These are phyloP conservation scores for Mirza zaza DNA, from an alignment of 2,113 vertebrate species.

Conservation along the genomic window DNA sequence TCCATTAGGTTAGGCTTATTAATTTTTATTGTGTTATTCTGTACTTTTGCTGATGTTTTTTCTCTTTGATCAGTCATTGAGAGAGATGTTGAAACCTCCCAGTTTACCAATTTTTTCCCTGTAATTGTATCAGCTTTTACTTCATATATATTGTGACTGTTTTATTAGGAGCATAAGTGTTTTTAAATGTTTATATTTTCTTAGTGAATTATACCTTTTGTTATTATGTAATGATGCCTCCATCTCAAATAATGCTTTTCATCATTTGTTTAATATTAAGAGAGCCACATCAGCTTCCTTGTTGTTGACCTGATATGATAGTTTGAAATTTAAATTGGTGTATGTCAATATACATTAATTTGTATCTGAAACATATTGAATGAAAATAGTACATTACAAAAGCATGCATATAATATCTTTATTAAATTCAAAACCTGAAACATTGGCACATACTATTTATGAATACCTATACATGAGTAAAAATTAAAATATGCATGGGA, in stretches of 20 bases:
- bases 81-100: not conserved
- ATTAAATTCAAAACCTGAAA: constrained; percentile 3
- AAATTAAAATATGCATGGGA: not conserved
- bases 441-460: not conserved
- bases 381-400: not conserved
- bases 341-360: not conserved
- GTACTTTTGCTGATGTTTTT: not conserved
- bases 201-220: not conserved
- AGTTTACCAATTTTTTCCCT: not conserved
- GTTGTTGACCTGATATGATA: not conserved
- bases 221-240: not conserved
- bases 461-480: not conserved
- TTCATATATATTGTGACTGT: not conserved
- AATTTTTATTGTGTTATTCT: not conserved
- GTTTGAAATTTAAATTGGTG: constrained; percentile 15
- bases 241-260: not conserved
- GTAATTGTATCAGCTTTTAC: not conserved
- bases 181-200: not conserved
- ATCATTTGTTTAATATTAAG: not conserved
- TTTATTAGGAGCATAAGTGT: not conserved
- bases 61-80: not conserved
- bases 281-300: not conserved
- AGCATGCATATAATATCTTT: not conserved
- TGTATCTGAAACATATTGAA: not conserved
- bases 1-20: not conserved